phyloP scores from a whole-genome alignment of 2,113 vertebrate genomes.

The Ochotona princeps region DNA sequence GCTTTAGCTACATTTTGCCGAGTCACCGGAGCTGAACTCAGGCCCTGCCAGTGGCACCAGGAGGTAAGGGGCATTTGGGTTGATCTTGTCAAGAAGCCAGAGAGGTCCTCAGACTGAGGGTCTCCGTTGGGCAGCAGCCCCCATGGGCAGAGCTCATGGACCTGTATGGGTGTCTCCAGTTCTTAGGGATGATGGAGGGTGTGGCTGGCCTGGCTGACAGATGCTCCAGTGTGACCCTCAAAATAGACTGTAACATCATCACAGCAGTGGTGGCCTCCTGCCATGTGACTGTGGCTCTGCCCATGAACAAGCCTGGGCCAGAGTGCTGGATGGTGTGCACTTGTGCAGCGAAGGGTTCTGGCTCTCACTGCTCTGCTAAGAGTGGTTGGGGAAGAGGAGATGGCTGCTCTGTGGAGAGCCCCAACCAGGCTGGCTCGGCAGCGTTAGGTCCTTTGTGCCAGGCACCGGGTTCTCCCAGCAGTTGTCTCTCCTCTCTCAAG shows the following conservation, averaged over 20 bases:
- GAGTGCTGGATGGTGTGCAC: background rate
- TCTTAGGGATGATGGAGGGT: slow-evolving; percentile 75
- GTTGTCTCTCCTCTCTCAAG: slow-evolving; percentile 21
- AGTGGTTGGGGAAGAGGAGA: background rate
- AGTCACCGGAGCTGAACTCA: slow-evolving; percentile 66
- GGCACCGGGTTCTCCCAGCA: background rate
- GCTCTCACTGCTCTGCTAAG: background rate
- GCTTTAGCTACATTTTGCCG: slow-evolving; percentile 45
- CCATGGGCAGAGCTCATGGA: slow-evolving; percentile 39
- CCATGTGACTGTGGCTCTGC: slow-evolving; percentile 76
- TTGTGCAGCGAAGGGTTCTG: background rate
- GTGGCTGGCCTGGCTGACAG: slow-evolving; percentile 70
- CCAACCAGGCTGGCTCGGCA: background rate
- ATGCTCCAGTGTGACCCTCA: slow-evolving; percentile 81
- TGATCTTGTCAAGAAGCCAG: slow-evolving; percentile 39
- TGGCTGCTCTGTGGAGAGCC: background rate
- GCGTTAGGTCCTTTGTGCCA: slow-evolving; percentile 1
- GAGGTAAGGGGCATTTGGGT: slow-evolving; percentile 59
- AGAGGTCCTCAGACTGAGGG: slow-evolving; percentile 15
- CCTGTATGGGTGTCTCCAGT: slow-evolving; percentile 59
- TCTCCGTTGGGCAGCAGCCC: background rate
- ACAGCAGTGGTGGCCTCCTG: slow-evolving; percentile 19
- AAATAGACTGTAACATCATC: slow-evolving; percentile 83
- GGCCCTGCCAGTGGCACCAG: slow-evolving; percentile 48
- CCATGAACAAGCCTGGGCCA: slow-evolving; percentile 60